A percentile compares a stretch with the other conserved stretches of the same genome.
These are phyloP conservation scores for Oligia strigilis DNA, from an alignment of 2,888 invertebrate genomes.

Conservation along the genomic window DNA sequence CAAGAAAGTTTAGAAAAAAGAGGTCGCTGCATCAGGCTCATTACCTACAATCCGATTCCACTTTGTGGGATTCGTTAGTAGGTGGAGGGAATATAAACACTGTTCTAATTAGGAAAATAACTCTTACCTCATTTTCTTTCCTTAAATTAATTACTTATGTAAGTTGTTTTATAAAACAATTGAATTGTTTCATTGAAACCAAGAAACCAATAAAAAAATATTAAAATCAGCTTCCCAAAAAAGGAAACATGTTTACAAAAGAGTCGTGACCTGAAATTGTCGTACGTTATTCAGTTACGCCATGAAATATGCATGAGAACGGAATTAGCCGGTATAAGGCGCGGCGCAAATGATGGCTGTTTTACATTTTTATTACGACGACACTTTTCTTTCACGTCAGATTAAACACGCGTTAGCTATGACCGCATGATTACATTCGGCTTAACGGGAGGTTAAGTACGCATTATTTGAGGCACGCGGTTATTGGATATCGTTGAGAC, in stretches of 20 bases:
- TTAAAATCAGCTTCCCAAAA: slow-evolving; percentile 51
- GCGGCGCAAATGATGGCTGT: slow-evolving; percentile 66
- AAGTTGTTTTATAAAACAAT: background rate
- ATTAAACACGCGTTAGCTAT: slow-evolving; percentile 43
- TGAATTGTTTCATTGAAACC: background rate
- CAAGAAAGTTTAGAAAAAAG: background rate
- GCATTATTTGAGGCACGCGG: background rate
- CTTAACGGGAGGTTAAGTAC: slow-evolving; percentile 16
- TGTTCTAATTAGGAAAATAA: background rate
- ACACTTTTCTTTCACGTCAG: slow-evolving; percentile 67
- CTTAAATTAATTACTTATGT: background rate
- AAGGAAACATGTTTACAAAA: slow-evolving; percentile 67
- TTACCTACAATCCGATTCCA: too few species aligned
- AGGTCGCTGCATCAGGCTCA: too few species aligned
- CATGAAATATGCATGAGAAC: slow-evolving; percentile 80
- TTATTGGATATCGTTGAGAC: slow-evolving; percentile 2
- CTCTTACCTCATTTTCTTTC: background rate
- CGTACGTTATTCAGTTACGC: slow-evolving; percentile 75
- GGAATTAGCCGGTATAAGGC: slow-evolving; percentile 73
- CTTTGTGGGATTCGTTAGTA: background rate
- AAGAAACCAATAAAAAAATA: slow-evolving; percentile 36
- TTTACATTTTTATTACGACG: slow-evolving; percentile 78
- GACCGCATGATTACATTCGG: slow-evolving; percentile 25
- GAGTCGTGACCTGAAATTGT: slow-evolving; percentile 71
- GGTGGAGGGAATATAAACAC: background rate